Evolutionary conservation across 2,797 vertebrate genomes (phyloP).

Genomic region (Bucorvus abyssinicus): DNA sequence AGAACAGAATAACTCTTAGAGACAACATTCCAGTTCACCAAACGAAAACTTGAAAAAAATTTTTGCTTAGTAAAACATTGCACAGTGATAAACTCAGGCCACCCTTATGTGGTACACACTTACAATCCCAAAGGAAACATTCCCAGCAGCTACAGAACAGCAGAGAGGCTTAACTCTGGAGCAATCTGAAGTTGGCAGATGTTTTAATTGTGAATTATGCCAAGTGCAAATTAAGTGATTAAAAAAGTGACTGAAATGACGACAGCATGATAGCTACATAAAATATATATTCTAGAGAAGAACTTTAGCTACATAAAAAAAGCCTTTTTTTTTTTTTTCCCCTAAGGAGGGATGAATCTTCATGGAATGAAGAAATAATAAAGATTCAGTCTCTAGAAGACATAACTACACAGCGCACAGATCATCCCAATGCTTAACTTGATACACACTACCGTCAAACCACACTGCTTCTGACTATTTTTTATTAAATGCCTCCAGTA

Average conservation of each 20-base stretch:
- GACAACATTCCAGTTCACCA: background rate
- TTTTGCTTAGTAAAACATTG: background rate
- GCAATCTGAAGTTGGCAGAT: background rate
- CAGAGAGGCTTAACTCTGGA: background rate
- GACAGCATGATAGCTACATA: background rate
- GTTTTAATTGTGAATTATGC: background rate
- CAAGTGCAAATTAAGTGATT: background rate
- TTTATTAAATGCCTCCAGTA: constrained; percentile 90
- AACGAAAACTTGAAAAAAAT: background rate
- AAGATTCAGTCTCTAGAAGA: constrained; percentile 22
- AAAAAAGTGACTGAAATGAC: background rate
- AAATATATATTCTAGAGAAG: background rate
- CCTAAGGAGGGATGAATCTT: constrained; percentile 11
- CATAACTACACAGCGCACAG: background rate
- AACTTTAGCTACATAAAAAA: background rate
- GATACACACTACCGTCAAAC: background rate
- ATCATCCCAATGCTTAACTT: constrained; percentile 3
- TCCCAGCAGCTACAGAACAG: background rate
- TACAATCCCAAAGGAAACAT: background rate
- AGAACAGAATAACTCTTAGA: background rate
- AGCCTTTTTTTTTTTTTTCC: background rate
- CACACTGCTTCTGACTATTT: constrained; percentile 72
- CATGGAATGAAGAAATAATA: constrained; percentile 10
- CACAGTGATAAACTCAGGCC: background rate
- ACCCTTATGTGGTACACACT: background rate